These are phyloP conservation scores for Ernsta delagoae DNA, from an alignment of 2,888 invertebrate genomes.

Conservation along the genomic window DNA sequence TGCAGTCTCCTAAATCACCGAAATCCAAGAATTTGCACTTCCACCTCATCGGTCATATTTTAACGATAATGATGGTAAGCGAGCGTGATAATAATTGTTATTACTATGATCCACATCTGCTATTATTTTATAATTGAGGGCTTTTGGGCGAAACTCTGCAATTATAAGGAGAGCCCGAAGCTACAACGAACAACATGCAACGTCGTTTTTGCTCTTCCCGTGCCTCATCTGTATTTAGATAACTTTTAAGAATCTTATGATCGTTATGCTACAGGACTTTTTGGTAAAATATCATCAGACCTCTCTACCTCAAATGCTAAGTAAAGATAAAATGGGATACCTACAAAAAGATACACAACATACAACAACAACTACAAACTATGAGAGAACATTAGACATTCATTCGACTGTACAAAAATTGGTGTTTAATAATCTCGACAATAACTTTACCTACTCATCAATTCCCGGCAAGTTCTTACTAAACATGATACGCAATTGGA, in stretches of 20 bases:
- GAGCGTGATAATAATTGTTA: constrained; percentile 85
- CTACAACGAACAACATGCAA: constrained; percentile 74
- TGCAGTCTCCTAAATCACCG: constrained; percentile 44
- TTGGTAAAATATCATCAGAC: too few species aligned
- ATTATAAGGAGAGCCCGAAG: constrained; percentile 83
- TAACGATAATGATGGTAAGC: constrained; percentile 78
- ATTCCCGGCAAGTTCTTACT: too few species aligned
- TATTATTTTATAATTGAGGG: constrained; percentile 85
- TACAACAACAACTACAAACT: too few species aligned
- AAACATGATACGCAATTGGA: neutral
- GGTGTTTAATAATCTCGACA: too few species aligned
- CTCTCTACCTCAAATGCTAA: too few species aligned
- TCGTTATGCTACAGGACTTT: neutral
- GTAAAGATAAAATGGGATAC: too few species aligned
- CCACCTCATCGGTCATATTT: constrained; percentile 75
- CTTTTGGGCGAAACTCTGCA: constrained; percentile 83
- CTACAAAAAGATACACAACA: too few species aligned
- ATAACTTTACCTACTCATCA: too few species aligned
- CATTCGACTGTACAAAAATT: too few species aligned
- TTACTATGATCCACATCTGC: constrained; percentile 84
- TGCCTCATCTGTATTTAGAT: constrained; percentile 58
- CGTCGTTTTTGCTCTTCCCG: constrained; percentile 74
- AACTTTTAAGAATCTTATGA: neutral
- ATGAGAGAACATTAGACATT: too few species aligned
- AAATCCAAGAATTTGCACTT: constrained; percentile 73